Base-by-base conservation (phyloP, 2,113 vertebrate species). In the Chaenocephalus aceratus region DNA sequence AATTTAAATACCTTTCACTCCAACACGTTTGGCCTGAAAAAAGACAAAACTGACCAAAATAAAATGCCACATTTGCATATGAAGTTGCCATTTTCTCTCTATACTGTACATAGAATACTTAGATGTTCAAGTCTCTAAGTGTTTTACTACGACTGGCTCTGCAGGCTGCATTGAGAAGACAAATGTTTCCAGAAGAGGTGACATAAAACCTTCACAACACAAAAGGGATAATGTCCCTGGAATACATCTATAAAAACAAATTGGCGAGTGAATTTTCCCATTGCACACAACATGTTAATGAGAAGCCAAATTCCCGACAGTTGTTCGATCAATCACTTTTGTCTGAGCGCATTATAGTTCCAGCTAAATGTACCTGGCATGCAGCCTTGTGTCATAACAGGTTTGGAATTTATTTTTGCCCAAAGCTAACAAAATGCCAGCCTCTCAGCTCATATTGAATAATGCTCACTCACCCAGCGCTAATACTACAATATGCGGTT, bases 321-420 rank as follows among this genome's bases (percentile, higher is more conserved):
- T 85, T 80, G 75, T 51, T 78, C 70, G 48, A 86, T 87, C 86
- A 89, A 75, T 86, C 77, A 91, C 72, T 21, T 86, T 80, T 80
- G 82, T 85, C 69, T 57, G n/a, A 79, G 62, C 30, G 10, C 70
- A 80, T 85, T 83, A 77, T 4, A 81, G 73, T 64, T 70, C 70
- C 85, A 75, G 79, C 79, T 87, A 68, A 88, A 83, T 60, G 59
- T 60, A 76, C 23, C 34, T 83, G 87, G 86, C 89, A 54, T 9
- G 0, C 2, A 13, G 54, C 44, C 49, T 58, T 67, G 78, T 58
- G 45, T 59, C 86, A 52, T 65, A 90, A 83, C 63, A 69, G 72
- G 60, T 72, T 59, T 82, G 84, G 91, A 87, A 90, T 91, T 85
- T 83, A 85, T 84, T 88, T 81, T 81, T 86, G 72, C 82, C 71